Base-by-base conservation (phyloP, 1,140 invertebrate species). In the Drosophila sulfurigaster region DNA sequence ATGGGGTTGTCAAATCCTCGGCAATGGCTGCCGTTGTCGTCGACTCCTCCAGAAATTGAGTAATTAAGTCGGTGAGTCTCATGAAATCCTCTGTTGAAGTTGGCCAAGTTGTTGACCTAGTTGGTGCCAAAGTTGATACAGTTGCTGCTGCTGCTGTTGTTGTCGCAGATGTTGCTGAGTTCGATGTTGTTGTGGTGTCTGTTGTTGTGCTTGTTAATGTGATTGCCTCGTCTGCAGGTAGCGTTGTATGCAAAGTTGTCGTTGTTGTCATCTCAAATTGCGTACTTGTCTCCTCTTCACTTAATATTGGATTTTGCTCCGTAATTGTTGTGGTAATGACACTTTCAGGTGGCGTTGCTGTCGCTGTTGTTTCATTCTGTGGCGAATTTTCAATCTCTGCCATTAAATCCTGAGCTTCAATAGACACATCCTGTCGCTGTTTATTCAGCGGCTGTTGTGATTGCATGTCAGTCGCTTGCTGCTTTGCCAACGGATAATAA, bases 1-100 rank as follows among this genome's bases (percentile, higher is more conserved):
- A 69, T 6, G 25, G 66, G 20, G 43, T 69, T 13, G 7, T 25
- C 5, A 35, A 6, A 4, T 65, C 76, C 8, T 48, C 51, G 1
- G 41, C 28, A 1, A 15, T 49, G 0, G 13, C 28, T 16, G 43
- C 0, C n/a, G 69, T 30, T 32, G 73, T 73, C 13, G 74, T 71
- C 5, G 57, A 66, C 41, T 71, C 64, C n/a, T 89, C 77, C 5
- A 73, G 56, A 8, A 87, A 32, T 54, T 89, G 70, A 8, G 69
- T 81, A 3, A 78, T 75, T n/a, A 88, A 57, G 11, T 80, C 78
- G 2, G 70, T 51, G 1, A 88, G 41, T 41, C 78, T 88, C 46
- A 25, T 70, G 0, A 88, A 73, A 65, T 89, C 83, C 52, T 89
- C 83, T 1, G 80, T 83, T 32, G 83, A 82, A 2, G 77, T 81